Base-by-base conservation (phyloP, 2,797 vertebrate species). In the Alosa sapidissima region DNA sequence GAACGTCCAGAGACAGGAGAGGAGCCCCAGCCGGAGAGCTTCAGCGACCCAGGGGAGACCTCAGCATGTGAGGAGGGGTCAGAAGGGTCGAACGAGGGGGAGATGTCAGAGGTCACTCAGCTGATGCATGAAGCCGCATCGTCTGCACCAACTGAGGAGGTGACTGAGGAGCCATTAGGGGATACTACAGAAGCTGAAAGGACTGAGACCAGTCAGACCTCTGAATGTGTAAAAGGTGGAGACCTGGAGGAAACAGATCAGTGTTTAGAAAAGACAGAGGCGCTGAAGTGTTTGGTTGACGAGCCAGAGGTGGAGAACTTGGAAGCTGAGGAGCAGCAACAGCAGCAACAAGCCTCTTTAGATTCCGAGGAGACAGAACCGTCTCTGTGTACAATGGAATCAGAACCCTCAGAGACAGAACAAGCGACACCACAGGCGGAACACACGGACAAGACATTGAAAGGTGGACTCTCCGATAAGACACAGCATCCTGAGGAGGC, bases 191-290 rank as follows among this genome's bases (percentile, higher is more conserved):
- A 85, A 33, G 14, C 4, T 14, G 68, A 19, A 75, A 16, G 68
- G 33, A 75, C 68, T 41, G 33, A 36, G 68, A 75, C 13, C 13
- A 5, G 33, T 41, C 68, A 5, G 14, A 33, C 14, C 41, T 1
- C 14, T 36, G 24, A 41, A 36, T 16, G 68, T 72, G 65, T 72
- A 13, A 28, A 36, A 3, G 65, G 28, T 41, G 68, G 14, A 36
- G 68, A 75, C 33, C 4, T 75, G 33, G 68, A 45, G 36, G 68
- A 75, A 19, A 41, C 14, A 2, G 33, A 45, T 6, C 68, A 45
- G 68, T 6, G 3, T 16, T 14, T 16, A 19, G 68, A 91, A 87
- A 90, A 91, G 88, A 88, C 91, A 91, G 86, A 84, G 86, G 89
- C 90, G 82, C 85, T 88, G 41, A 21, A 36, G 62, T 9, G 11